Evolutionary conservation across 2,797 vertebrate species (phyloP), one percentile per base, ranked within the genome.

Genomic region (Caiman crocodilus): DNA sequence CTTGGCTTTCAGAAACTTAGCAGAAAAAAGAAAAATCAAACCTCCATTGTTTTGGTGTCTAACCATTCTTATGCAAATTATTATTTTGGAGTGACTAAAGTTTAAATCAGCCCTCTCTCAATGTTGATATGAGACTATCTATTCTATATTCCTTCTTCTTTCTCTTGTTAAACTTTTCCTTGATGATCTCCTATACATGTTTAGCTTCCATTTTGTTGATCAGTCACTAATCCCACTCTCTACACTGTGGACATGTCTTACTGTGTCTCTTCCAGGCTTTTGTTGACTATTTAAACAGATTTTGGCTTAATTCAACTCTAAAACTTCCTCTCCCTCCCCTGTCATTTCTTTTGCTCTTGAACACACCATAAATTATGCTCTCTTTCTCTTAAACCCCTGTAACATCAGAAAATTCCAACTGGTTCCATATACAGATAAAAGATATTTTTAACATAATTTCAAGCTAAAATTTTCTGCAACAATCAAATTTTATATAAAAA

Each of bases 221-320:
- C 95, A 95, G 73, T 95, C 92, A 93, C 89, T 90, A 94, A 95
- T 91, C 88, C 94, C 64, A 61, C 67, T 50, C 42, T 79, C n/a
- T 91, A 91, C 88, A 91, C 89, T 94, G 87, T 88, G 42, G 69
- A 50, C 64, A 90, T 92, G 76, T 95, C 88, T 94, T 76, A 87
- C 76, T 93, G 88, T 14, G 85, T 85, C 83, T 95, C 88, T 93
- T 85, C 60, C 87, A 79, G 73, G 77, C 88, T 92, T 91, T 87
- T 91, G 92, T 80, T 95, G 85, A 77, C 84, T 87, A 80, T 85
- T 93, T 50, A 50, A 50, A 50, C 42, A 50, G 93, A 92, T 42
- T 88, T 76, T 73, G 73, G 74, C 21, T 91, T 89, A 90, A 95
- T 84, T 90, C 76, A 78, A 14, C 89, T 58, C 55, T 82, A 55